Conservation (phyloP, 1,140 invertebrate genomes). For the Brachionus rubens region DNA sequence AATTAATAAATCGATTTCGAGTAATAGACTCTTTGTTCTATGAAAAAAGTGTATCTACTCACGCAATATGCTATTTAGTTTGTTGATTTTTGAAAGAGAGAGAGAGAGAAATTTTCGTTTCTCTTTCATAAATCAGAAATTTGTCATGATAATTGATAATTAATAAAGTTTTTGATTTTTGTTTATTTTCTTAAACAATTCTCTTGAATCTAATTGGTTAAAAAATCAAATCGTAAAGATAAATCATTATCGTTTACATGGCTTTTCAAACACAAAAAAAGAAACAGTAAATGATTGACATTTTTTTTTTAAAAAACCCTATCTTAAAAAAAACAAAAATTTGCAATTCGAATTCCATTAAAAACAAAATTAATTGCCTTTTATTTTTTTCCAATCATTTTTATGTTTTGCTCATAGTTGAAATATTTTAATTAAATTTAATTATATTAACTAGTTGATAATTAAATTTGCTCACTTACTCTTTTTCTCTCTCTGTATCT, state of each 20-base stretch:
- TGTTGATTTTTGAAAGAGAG: too few species aligned
- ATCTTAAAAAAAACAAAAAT: neutral
- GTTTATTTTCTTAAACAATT: neutral
- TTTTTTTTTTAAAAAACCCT: neutral
- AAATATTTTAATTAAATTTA: conserved; percentile 40
- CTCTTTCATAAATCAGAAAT: conserved; percentile 10
- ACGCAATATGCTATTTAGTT: conserved; percentile 38
- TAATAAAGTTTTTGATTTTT: conserved; percentile 1
- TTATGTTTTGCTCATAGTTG: conserved; percentile 26
- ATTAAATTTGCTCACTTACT: conserved; percentile 24
- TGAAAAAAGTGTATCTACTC: conserved; percentile 20
- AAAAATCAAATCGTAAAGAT: neutral
- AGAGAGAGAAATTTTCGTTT: too few species aligned
- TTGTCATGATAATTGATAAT: conserved; percentile 43
- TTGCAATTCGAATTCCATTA: neutral
- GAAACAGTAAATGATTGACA: neutral
- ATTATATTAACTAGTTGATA: conserved; percentile 38
- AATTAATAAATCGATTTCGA: conserved; percentile 40
- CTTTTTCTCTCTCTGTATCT: neutral
- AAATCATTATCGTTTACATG: neutral
- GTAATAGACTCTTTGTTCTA: conserved; percentile 10
- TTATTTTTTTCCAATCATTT: conserved; percentile 27
- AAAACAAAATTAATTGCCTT: neutral
- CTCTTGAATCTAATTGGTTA: neutral
- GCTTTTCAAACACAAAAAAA: neutral